phyloP scores from a whole-genome alignment of 2,888 invertebrate genomes.

The Linnaemya vulpina region DNA sequence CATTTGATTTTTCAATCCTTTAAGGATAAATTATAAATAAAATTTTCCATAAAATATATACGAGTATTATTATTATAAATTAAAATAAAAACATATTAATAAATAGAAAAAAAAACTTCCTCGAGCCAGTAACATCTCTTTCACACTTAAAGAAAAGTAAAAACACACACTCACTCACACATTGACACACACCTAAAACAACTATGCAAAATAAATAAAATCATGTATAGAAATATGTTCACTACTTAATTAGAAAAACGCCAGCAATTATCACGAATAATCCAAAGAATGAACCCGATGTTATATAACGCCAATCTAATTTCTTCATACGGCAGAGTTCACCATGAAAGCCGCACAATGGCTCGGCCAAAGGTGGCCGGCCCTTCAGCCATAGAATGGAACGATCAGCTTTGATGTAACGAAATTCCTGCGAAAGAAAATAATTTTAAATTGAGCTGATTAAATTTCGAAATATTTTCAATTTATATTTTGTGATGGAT shows the following conservation, averaged over 20 bases:
- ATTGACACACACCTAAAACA: too few relatives aligned
- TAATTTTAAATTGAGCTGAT: background rate
- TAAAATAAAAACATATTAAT: too few relatives aligned
- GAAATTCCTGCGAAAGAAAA: conserved; percentile 84
- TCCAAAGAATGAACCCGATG: conserved; percentile 86
- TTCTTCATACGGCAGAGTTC: conserved; percentile 88
- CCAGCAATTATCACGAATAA: conserved; percentile 87
- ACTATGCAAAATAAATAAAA: too few relatives aligned
- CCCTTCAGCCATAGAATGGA: conserved; percentile 91
- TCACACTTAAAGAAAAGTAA: too few relatives aligned
- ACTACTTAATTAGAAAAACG: conserved; percentile 87
- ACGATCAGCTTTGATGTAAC: conserved; percentile 86
- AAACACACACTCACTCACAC: too few relatives aligned
- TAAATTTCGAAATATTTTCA: background rate
- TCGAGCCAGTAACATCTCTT: too few relatives aligned
- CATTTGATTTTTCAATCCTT: too few relatives aligned
- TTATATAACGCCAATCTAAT: conserved; percentile 86
- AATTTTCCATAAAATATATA: too few relatives aligned
- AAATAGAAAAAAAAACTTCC: too few relatives aligned
- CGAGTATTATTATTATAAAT: too few relatives aligned
- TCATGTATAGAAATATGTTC: conserved; percentile 67
- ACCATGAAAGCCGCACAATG: conserved; percentile 92
- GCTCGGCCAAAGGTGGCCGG: conserved; percentile 89
- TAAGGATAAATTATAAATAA: too few relatives aligned
- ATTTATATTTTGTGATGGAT: background rate